phyloP scores from a whole-genome alignment of 1,140 invertebrate species.

The Bombus pyrosoma region DNA sequence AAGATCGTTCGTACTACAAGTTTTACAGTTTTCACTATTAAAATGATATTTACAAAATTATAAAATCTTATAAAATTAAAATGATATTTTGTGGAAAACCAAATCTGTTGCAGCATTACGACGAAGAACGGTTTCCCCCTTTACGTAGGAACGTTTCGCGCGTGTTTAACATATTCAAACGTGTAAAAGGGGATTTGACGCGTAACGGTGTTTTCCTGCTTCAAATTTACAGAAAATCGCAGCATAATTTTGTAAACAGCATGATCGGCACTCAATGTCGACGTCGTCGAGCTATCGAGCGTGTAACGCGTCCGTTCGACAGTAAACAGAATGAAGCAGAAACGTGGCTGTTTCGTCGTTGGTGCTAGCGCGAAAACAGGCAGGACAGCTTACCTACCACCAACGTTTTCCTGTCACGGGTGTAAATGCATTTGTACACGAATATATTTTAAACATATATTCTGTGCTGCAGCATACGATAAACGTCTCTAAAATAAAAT shows the following conservation, averaged over 20 bases:
- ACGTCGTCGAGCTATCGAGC: background rate
- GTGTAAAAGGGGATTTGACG: background rate
- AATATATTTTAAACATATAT: conserved; percentile 45
- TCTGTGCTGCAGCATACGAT: conserved; percentile 34
- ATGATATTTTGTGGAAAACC: background rate
- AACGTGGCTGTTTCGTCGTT: background rate
- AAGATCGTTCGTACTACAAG: no score
- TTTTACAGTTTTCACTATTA: background rate
- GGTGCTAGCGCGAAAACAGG: conserved; percentile 12
- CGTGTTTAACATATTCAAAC: background rate
- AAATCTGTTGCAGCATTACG: background rate
- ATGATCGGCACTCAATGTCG: background rate
- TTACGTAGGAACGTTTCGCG: background rate
- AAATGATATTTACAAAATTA: background rate
- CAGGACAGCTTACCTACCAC: conserved; percentile 23
- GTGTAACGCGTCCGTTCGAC: background rate
- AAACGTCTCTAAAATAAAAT: conserved; percentile 68
- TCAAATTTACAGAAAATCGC: background rate
- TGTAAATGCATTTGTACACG: conserved; percentile 24
- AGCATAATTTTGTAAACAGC: background rate
- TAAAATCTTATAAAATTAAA: no score
- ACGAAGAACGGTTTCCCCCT: background rate
- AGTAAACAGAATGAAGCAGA: background rate
- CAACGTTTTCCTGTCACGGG: conserved; percentile 6
- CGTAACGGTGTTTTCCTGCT: background rate